Conservation (phyloP, 1,140 invertebrate genomes). For the Drosophila truncata region DNA sequence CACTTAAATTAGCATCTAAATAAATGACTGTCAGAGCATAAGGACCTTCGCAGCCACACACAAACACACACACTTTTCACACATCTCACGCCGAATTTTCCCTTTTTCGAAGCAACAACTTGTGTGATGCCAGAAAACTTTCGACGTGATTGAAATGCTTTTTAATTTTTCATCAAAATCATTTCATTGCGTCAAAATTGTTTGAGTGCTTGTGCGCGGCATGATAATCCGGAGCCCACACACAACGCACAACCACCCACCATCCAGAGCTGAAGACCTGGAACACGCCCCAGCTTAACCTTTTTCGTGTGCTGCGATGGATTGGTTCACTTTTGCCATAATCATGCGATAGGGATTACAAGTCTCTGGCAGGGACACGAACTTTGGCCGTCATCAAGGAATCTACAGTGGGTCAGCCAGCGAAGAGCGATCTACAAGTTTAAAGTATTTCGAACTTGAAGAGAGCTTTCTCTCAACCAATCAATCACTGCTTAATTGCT, state of each 20-base stretch:
- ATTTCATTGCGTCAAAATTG: constrained; percentile 57
- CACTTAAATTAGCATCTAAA: constrained; percentile 72
- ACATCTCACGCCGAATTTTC: constrained; percentile 1
- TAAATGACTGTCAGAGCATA: constrained; percentile 45
- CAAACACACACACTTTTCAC: constrained; percentile 8
- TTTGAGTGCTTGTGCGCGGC: constrained; percentile 30
- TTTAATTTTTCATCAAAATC: constrained; percentile 70
- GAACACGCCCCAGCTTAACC: constrained; percentile 36
- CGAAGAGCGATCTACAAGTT: neutral
- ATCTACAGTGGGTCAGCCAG: constrained; percentile 18
- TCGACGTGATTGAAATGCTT: constrained; percentile 78
- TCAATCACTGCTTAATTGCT: constrained; percentile 24
- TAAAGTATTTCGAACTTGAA: neutral
- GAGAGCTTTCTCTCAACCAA: neutral
- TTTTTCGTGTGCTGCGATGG: constrained; percentile 50
- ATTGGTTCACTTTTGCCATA: constrained; percentile 54
- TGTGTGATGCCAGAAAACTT: constrained; percentile 66
- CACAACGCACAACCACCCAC: neutral
- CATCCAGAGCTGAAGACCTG: neutral
- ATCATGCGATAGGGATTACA: constrained; percentile 54
- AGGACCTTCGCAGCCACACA: constrained; percentile 8
- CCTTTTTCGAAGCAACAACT: constrained; percentile 44
- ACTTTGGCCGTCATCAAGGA: constrained; percentile 20
- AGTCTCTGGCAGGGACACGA: constrained; percentile 27
- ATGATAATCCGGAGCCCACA: constrained; percentile 9